These are phyloP conservation scores for Synergus umbraculus DNA, from an alignment of 2,888 invertebrate species.

Conservation along the genomic window DNA sequence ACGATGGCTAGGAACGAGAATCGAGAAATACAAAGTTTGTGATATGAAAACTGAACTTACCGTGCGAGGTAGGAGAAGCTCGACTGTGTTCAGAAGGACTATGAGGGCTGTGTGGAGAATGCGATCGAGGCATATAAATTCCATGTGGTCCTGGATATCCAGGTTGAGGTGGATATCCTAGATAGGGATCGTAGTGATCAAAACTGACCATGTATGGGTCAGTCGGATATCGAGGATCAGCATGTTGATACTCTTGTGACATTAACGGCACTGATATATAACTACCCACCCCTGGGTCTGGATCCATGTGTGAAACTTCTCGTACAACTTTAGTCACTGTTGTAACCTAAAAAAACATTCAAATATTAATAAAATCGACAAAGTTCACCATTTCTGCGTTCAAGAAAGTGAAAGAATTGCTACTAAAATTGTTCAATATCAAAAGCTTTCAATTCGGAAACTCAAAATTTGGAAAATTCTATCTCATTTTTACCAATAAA, in stretches of 20 bases:
- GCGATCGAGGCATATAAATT: constrained; percentile 73
- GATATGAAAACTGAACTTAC: constrained; percentile 59
- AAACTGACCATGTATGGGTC: constrained; percentile 77
- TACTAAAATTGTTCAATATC: too few relatives aligned
- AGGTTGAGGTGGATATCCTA: constrained; percentile 75
- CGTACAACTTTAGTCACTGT: constrained; percentile 85
- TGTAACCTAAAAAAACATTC: constrained; percentile 79
- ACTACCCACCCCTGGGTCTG: constrained; percentile 78
- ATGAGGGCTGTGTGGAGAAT: constrained; percentile 74
- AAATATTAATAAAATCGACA: neutral
- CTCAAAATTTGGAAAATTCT: too few relatives aligned
- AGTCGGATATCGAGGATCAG: constrained; percentile 72
- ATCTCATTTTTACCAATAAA: too few relatives aligned
- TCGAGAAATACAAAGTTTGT: neutral
- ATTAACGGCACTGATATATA: constrained; percentile 76
- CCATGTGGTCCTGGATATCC: constrained; percentile 75
- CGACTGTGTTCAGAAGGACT: constrained; percentile 76
- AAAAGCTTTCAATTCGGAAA: too few relatives aligned
- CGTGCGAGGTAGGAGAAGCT: constrained; percentile 74
- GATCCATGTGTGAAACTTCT: constrained; percentile 81
- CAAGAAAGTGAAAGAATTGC: too few relatives aligned
- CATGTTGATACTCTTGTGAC: constrained; percentile 75
- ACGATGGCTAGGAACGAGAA: neutral
- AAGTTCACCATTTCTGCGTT: too few relatives aligned
- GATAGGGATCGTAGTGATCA: constrained; percentile 77